Evolutionary conservation across 2,797 vertebrate species (phyloP), one percentile per base, ranked within the genome.

Genomic region (Chaetophractus vellerosus): DNA sequence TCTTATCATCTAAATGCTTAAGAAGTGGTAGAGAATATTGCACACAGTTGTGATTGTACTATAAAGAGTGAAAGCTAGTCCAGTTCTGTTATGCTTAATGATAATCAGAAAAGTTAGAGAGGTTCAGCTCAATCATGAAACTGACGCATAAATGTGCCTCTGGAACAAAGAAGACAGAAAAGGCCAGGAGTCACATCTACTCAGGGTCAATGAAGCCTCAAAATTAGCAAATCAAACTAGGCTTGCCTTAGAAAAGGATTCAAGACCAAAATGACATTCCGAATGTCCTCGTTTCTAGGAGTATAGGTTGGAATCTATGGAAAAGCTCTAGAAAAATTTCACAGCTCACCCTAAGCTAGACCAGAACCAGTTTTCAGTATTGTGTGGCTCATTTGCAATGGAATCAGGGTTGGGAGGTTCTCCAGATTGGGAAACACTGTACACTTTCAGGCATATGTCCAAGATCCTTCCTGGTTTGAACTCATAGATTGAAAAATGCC

Each of bases 1-100:
- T 91, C 74, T 91, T 81, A 76, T 74, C 80, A 93, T n/a, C 16
- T 6, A 75, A 88, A 19, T 50, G 26, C 18, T n/a, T 55, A 82
- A 57, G 28, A 59, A 11, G 31, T 45, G 0, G 59, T 68, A 75
- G 28, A 92, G 50, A 84, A 75, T 33, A 63, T 64, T 33, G 8
- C 14, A 68, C 5, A 80, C 2, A 72, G 33, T 16, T 89, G 23
- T 28, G 33, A 72, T 16, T 61, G 83, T 68, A 76, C n/a, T 79
- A 2, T 18, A 61, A 66, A 66, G 21, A 26, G 7, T 16, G 6
- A 75, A 86, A 50, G 74, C 7, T 79, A 83, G 69, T 66, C 9
- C 2, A 6, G 8, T 61, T 85, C 18, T 66, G 8, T 36, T 64
- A 50, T 41, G 15, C 68, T 36, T 16, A 1, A 48, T 14, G 45